phyloP scores from a whole-genome alignment of 2,888 invertebrate species.

The Dysmachus trigonus region DNA sequence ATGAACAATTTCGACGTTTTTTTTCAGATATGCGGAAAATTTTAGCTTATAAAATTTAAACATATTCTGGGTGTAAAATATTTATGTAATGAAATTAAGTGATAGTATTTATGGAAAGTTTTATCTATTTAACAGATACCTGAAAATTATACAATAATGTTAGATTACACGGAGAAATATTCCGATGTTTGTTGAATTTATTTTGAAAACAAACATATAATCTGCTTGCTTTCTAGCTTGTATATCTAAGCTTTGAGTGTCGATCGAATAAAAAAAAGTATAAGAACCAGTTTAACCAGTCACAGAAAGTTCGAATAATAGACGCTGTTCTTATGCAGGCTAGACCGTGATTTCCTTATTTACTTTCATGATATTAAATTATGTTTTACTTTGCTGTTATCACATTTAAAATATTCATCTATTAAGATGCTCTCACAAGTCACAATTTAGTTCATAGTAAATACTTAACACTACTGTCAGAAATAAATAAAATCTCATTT shows the following conservation, averaged over 20 bases:
- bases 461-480: not conserved
- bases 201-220: not conserved
- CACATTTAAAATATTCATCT: not conserved
- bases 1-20: not conserved
- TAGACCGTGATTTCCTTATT: not conserved
- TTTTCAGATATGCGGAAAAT: not conserved
- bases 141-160: not conserved
- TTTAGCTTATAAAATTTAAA: not conserved
- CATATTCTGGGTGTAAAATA: not conserved
- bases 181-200: not conserved
- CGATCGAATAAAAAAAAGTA: not conserved
- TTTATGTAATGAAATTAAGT: not conserved
- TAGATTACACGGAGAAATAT: not conserved
- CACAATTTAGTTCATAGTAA: too few species aligned
- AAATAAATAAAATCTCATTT: not conserved
- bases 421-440: not conserved
- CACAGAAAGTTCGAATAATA: not conserved
- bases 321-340: not conserved
- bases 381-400: not conserved
- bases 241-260: not conserved
- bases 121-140: not conserved
- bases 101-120: not conserved
- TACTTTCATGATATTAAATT: not conserved
- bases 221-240: not conserved
- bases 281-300: not conserved